These are phyloP conservation scores for Catharus ustulatus DNA, from an alignment of 2,797 vertebrate species.

Conservation along the genomic window DNA sequence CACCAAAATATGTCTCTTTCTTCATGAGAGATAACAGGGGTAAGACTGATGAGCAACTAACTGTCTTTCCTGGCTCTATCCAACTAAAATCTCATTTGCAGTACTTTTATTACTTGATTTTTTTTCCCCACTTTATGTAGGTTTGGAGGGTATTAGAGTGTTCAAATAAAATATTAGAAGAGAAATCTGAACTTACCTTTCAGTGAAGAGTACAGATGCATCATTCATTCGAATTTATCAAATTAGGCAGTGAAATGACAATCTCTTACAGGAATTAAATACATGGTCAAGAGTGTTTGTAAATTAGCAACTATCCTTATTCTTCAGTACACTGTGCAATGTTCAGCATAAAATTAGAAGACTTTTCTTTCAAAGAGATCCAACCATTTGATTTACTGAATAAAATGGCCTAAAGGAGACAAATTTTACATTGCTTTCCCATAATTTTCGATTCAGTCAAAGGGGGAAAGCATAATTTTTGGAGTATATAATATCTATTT, in stretches of 20 bases:
- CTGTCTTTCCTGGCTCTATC: background rate
- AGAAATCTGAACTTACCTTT: background rate
- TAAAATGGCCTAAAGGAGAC: background rate
- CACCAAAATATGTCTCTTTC: background rate
- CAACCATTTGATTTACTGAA: constrained; percentile 21
- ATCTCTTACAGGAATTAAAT: constrained; percentile 2
- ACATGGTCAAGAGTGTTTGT: background rate
- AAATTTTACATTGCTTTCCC: constrained; percentile 1
- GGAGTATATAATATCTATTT: background rate
- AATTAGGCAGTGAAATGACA: background rate
- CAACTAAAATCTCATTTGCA: background rate
- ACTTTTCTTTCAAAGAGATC: background rate
- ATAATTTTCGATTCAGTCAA: background rate
- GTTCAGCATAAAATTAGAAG: background rate
- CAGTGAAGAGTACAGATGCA: background rate
- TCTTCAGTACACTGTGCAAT: background rate
- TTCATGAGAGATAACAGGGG: background rate
- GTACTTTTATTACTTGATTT: background rate
- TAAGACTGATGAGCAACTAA: background rate
- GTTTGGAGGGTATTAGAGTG: background rate
- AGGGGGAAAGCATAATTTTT: background rate
- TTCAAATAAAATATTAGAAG: background rate
- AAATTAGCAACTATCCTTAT: background rate
- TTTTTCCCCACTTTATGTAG: background rate
- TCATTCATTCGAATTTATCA: background rate